A percentile compares a stretch with the other conserved stretches of the same genome.
These are phyloP conservation scores for Platycercus adscitus DNA, from an alignment of 2,113 vertebrate genomes.

Conservation along the genomic window DNA sequence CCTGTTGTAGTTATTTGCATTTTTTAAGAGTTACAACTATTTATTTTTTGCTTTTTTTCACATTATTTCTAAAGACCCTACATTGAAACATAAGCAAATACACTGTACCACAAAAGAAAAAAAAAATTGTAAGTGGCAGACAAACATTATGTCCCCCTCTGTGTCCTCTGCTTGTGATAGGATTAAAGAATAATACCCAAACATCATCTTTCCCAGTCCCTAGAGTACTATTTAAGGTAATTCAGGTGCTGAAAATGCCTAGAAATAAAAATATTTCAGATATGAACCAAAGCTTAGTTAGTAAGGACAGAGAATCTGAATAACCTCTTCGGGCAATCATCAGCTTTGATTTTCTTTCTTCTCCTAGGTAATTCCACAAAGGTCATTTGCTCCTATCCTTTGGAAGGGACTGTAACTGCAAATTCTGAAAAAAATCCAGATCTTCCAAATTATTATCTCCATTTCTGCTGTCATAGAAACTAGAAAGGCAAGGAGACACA, in stretches of 20 bases:
- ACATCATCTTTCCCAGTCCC: not conserved
- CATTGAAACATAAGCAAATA: not conserved
- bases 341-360: constrained; percentile 21
- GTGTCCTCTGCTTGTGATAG: not conserved
- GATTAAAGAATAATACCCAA: not conserved
- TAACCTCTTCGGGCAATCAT: not conserved
- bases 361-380: constrained; percentile 5
- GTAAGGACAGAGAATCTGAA: not conserved
- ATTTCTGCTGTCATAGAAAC: constrained; percentile 14
- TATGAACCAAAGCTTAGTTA: not conserved
- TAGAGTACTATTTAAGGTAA: not conserved
- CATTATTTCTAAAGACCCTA: not conserved
- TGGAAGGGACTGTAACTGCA: not conserved
- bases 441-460: not conserved
- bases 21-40: not conserved
- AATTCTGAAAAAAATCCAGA: not conserved
- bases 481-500: not conserved
- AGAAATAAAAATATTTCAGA: not conserved
- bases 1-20: not conserved
- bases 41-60: not conserved
- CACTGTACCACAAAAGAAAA: not conserved
- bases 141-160: not conserved
- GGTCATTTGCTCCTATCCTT: not conserved
- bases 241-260: not conserved
- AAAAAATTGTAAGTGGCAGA: not conserved